These are phyloP conservation scores for Etheostoma perlongum DNA, from an alignment of 2,797 vertebrate species.

Conservation along the genomic window DNA sequence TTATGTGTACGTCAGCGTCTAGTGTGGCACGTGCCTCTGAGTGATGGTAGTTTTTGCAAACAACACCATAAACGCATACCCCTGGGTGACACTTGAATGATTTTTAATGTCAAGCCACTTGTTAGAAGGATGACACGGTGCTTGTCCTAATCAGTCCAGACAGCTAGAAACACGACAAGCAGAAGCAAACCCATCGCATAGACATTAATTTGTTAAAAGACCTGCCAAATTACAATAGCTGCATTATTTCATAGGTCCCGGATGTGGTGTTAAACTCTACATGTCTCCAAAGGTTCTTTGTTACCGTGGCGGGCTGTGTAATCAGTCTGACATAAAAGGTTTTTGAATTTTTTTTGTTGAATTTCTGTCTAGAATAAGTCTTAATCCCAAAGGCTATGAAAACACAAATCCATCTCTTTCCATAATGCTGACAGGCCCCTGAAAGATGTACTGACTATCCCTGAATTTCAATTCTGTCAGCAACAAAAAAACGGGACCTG, in stretches of 20 bases:
- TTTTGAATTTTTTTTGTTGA: conserved; percentile 26
- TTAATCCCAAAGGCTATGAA: conserved; percentile 65
- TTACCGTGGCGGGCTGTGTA: conserved; percentile 70
- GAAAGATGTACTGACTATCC: conserved; percentile 50
- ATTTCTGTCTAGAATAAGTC: conserved; percentile 58
- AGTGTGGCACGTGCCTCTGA: conserved; percentile 34
- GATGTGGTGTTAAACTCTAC: conserved; percentile 71
- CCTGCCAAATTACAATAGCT: conserved; percentile 70
- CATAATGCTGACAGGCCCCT: conserved; percentile 66
- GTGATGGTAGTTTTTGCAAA: conserved; percentile 44
- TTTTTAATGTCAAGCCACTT: conserved; percentile 71
- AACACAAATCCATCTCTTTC: conserved; percentile 69
- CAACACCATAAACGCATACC: conserved; percentile 54
- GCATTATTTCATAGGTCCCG: conserved; percentile 73
- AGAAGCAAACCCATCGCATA: conserved; percentile 41
- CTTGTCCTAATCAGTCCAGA: conserved; percentile 70
- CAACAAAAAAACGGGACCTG: conserved; percentile 41
- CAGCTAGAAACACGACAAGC: conserved; percentile 29
- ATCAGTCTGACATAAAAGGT: conserved; percentile 72
- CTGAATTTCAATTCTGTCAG: conserved; percentile 67
- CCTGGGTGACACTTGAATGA: conserved; percentile 71
- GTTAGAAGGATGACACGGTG: conserved; percentile 64
- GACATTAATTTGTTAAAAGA: conserved; percentile 66
- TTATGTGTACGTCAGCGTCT: conserved; percentile 25
- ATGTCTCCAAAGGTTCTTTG: conserved; percentile 72